Evolutionary conservation across 1,140 invertebrate genomes (phyloP), one percentile per base, ranked within the genome.

Genomic region (Cherax destructor): DNA sequence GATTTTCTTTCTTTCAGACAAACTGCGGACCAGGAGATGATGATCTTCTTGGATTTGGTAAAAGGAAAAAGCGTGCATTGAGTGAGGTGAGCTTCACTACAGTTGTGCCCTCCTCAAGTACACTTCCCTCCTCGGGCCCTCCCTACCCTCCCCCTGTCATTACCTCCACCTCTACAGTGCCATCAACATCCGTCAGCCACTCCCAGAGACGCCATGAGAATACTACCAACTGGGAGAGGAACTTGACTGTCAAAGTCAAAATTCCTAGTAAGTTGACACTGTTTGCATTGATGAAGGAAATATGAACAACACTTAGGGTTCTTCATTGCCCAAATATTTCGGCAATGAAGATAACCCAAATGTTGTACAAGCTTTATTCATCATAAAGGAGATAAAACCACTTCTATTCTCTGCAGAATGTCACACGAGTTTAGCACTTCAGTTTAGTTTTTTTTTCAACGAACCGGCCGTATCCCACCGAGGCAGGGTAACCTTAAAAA

Each of bases 141-240:
- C 47, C 72, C 11, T 79, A 61, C 24, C 77, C 41, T 59, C 52
- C 52, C 9, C 83, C 81, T 41, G 52, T 56, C 52, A 30, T 65
- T 65, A 24, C 41, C 11, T 41, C 59, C 47, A 50, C 74, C 72
- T 7, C 24, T 50, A 21, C 83, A 47, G 11, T 59, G 13, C 86
- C n/a, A 61, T 56, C 69, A 79, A 49, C 59, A 18, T 84, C 86
- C 91, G 30, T 52, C 85, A 80, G 74, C 49, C n/a, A 88, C 21
- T 56, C 81, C 50, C 47, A 85, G 41, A 30, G 41, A 13, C 21
- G 41, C 11, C 83, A 61, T 50, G 86, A 79, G 49, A 93, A 92
- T 61, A 93, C 87, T 18, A 92, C 91, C 52, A 79, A 80, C 16
- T 93, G 93, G 93, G 84, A 93, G 83, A 92, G 93, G 86, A 93